Base-by-base conservation (phyloP, 2,888 invertebrate genomes). In the Acleris cristana region DNA sequence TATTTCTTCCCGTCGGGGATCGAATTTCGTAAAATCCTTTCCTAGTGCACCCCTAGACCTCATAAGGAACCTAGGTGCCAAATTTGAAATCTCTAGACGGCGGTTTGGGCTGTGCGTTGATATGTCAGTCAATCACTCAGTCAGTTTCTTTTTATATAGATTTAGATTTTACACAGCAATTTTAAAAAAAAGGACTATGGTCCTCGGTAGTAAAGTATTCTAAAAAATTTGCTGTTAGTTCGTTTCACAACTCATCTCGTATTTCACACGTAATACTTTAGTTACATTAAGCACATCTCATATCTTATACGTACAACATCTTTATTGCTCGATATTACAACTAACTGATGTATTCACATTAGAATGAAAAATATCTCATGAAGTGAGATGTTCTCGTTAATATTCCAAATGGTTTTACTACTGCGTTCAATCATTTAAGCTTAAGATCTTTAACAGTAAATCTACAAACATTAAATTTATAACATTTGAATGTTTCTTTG, bases 291-390 rank as follows among this genome's bases (percentile, higher is more conserved):
- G 44, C 40, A 40, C 14, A 40, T 21, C 21, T 56, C 19, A 56
- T 56, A 56, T 56, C 30, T 10, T 52, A 45, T 52, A 53, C 40
- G 14, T 40, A 40, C 19, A 19, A 23, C 19, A 19, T 53, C 45
- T 44, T 62, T 56, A 63, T 63, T 63, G 48, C 62, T 21, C 34
- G 21, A 56, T 23, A 23, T 56, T 55, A 21, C 34, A 49, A 55
- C 48, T 10, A 12, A 49, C 34, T 55, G 34, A 48, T 48, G 34
- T 48, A 48, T 21, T 30, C 21, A 49, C 30, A 48, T 62, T 62
- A 48, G 48, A 2, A 19, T 48, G 48, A 54, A 49, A 55, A 58
- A 19, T 56, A 56, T 45, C 16, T 19, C 19, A 16, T 21, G n/a
- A 40, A 49, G 49, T 63, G 34, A 49, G 63, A 56, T 40, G 55